Evolutionary conservation across 2,888 invertebrate species (phyloP).

Genomic region (Sepiola atlantica): DNA sequence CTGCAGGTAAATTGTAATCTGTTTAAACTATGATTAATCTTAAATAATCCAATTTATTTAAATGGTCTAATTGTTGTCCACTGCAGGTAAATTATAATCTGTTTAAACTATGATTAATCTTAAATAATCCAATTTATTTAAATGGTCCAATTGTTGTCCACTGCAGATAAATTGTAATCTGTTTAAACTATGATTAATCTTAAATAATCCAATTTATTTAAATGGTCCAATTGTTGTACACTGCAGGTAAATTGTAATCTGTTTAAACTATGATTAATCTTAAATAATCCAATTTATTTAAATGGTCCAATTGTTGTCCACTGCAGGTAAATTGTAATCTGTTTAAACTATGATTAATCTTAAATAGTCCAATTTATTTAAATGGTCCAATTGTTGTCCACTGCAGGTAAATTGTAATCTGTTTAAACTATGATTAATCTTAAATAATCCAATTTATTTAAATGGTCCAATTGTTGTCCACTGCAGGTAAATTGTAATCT

Average conservation of each 20-base stretch:
- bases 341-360: neutral
- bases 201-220: too few relatives aligned
- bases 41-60: too few relatives aligned
- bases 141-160: slow-evolving; percentile 92
- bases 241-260: slow-evolving; percentile 81
- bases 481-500: slow-evolving; percentile 81
- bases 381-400: slow-evolving; percentile 92
- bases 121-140: too few relatives aligned
- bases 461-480: slow-evolving; percentile 92
- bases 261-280: neutral
- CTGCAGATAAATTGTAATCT: slow-evolving; percentile 81
- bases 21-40: neutral
- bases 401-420: slow-evolving; percentile 81
- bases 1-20: slow-evolving; percentile 81
- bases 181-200: neutral
- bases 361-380: too few relatives aligned
- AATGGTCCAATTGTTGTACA: slow-evolving; percentile 92
- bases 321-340: slow-evolving; percentile 81
- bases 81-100: slow-evolving; percentile 81
- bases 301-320: slow-evolving; percentile 92
- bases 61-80: slow-evolving; percentile 92
- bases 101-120: neutral
- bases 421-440: neutral
- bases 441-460: too few relatives aligned
- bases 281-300: too few relatives aligned